phyloP scores from a whole-genome alignment of 2,797 vertebrate species.

The Thaleichthys pacificus region DNA sequence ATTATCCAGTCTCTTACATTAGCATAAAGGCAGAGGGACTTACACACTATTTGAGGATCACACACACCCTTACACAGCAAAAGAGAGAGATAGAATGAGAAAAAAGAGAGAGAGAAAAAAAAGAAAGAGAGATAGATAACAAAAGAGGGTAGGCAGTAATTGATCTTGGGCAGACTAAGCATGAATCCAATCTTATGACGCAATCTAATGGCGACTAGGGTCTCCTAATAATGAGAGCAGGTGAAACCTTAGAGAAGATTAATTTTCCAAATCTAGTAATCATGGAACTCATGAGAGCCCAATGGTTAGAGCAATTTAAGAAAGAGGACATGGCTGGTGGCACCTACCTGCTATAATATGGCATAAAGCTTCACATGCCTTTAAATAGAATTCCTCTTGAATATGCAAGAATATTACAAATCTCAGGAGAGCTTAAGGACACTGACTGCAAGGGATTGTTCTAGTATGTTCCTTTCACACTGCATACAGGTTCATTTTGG shows the following conservation, averaged over 20 bases:
- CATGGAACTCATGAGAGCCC: neutral
- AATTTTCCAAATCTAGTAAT: constrained; percentile 24
- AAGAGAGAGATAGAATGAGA: too few relatives aligned
- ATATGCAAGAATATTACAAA: neutral
- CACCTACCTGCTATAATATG: neutral
- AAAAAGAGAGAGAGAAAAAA: too few relatives aligned
- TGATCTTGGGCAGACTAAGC: neutral
- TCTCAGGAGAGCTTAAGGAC: too few relatives aligned
- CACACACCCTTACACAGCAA: too few relatives aligned
- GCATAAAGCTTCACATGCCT: neutral
- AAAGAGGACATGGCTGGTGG: neutral
- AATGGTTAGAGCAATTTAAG: neutral
- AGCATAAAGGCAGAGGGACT: too few relatives aligned
- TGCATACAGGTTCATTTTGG: too few relatives aligned
- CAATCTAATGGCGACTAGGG: neutral
- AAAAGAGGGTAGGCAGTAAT: neutral
- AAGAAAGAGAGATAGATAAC: neutral
- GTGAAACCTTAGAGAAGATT: constrained; percentile 22
- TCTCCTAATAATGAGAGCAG: constrained; percentile 15
- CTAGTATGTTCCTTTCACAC: too few relatives aligned
- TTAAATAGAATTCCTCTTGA: neutral
- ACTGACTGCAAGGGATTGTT: too few relatives aligned
- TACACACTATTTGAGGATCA: too few relatives aligned
- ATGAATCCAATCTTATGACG: neutral
- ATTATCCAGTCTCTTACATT: too few relatives aligned